Evolutionary conservation across 2,113 vertebrate species (phyloP).

Genomic region (Axis porcinus): DNA sequence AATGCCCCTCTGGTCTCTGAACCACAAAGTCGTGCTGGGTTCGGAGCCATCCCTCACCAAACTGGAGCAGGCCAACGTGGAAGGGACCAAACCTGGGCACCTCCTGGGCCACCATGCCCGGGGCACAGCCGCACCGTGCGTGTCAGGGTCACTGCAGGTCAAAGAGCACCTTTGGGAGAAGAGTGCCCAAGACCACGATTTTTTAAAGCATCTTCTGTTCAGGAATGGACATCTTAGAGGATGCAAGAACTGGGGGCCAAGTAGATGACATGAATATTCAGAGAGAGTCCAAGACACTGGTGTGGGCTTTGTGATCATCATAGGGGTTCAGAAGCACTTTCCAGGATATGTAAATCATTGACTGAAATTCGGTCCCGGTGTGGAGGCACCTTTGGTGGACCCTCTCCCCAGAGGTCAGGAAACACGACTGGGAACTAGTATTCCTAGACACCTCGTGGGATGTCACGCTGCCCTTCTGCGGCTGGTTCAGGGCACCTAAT

Average conservation of each 20-base stretch:
- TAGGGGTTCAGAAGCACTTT: neutral
- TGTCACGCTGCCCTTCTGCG: neutral
- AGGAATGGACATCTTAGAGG: neutral
- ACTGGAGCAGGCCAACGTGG: neutral
- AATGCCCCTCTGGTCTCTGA: neutral
- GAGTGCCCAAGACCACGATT: neutral
- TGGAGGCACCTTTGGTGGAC: neutral
- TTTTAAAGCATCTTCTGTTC: neutral
- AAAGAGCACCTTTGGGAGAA: neutral
- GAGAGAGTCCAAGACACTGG: neutral
- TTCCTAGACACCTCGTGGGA: rapidly evolving
- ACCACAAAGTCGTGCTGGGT: neutral
- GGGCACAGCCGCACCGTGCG: rapidly evolving
- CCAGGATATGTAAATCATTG: neutral
- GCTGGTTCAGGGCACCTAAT: neutral
- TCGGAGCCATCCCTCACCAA: neutral
- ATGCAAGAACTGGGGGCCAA: neutral
- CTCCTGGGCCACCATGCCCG: neutral
- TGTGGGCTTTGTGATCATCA: neutral
- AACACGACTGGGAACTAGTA: neutral
- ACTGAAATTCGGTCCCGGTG: neutral
- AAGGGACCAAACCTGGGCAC: neutral
- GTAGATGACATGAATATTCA: neutral
- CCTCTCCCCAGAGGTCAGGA: neutral
- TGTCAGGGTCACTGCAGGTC: neutral